Base-by-base conservation (phyloP, 2,797 vertebrate genomes). In the Coregonus sp. region DNA sequence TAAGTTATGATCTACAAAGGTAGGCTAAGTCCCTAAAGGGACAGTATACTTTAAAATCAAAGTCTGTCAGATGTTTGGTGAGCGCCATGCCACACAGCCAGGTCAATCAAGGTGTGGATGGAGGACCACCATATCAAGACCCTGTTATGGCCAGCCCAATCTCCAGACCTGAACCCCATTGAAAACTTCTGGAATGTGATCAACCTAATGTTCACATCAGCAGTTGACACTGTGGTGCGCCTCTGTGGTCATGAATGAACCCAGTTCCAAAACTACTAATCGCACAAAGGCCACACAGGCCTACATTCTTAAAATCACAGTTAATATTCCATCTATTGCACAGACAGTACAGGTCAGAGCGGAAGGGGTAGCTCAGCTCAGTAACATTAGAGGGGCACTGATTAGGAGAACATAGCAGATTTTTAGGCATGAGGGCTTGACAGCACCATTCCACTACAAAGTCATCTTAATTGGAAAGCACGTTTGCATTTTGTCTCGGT, bases 381-480 rank as follows among this genome's bases (percentile, higher is more conserved):
- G 16, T 33, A 33, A 25, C 31, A 61, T 52, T 56, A 4, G 61
- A 65, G 4, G 37, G 59, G 37, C 4, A 40, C 29, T 66, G n/a
- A 61, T 40, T 12, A 47, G 40, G 40, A 47, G 20, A 40, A 15
- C 29, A 31, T 25, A 68, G 9, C 40, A 52, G 5, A 37, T 73
- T 25, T 40, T 40, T 50, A n/a, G 50, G 68, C 37, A 70, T n/a
- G 6, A 16, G 31, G 20, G 59, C n/a, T 54, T 47, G 63, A 78
- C 67, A 37, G 56, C 56, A 59, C 56, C 56, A 59, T 59, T 59
- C 16, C 56, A 56, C 14, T 18, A 69, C 51, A 4, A 56, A 31
- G 40, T 65, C 54, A 37, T 54, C 68, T 75, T 71, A 65, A 72
- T 75, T 79, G 67, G 56, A 66, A 72, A 65, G 72, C 67, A 65